These are phyloP conservation scores for Diplazon laetatorius DNA, from an alignment of 2,888 invertebrate species.

Conservation along the genomic window DNA sequence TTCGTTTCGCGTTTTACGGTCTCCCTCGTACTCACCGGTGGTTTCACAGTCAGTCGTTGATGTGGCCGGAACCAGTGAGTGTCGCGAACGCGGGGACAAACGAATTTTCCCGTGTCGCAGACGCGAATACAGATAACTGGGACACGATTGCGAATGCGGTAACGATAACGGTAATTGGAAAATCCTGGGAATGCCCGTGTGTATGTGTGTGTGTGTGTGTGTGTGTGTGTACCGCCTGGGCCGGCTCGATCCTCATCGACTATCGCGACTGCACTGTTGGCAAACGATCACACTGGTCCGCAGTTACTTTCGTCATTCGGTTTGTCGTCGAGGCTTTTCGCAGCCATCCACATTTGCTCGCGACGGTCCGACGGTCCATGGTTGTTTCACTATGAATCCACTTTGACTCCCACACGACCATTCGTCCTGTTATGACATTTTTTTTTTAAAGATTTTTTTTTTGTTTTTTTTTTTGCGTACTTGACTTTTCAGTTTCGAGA, in stretches of 20 bases:
- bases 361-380: not conserved
- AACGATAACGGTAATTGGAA: slow-evolving; percentile 46
- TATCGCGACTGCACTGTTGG: too few species aligned
- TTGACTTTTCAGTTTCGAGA: too few species aligned
- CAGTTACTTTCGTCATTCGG: not conserved
- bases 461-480: too few species aligned
- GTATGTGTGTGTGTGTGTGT: not conserved
- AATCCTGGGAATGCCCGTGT: slow-evolving; percentile 16
- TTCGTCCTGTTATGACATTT: not conserved
- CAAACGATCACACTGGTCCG: too few species aligned
- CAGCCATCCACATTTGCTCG: slow-evolving; percentile 1
- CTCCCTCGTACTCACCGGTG: too few species aligned
- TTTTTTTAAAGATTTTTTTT: too few species aligned
- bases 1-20: slow-evolving; percentile 28
- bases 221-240: not conserved
- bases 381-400: not conserved
- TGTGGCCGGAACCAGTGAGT: slow-evolving; percentile 3
- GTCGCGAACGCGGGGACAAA: not conserved
- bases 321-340: not conserved
- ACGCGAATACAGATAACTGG: not conserved
- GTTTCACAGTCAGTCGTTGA: not conserved
- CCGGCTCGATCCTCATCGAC: too few species aligned
- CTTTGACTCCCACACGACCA: not conserved
- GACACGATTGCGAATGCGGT: slow-evolving; percentile 27
- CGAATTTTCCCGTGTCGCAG: slow-evolving; percentile 22